Percentiles rank a stretch among this genome's conserved stretches.
phyloP scores from a whole-genome alignment of 2,797 vertebrate species.

The Channa striata region DNA sequence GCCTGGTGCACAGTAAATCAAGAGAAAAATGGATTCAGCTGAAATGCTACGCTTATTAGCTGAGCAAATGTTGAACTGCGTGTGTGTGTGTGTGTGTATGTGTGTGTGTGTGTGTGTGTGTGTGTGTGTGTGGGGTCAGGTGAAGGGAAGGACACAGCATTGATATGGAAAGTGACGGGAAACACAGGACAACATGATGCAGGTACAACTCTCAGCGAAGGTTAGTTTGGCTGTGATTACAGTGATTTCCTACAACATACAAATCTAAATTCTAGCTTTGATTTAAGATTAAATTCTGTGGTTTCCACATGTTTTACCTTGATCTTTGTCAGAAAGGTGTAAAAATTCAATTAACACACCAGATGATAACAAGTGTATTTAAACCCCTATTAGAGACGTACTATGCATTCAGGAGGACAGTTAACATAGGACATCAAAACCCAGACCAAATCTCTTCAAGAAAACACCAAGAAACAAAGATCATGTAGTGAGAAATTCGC shows the following conservation, averaged over 20 bases:
- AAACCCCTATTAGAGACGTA: too few relatives aligned
- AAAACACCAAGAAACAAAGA: background rate
- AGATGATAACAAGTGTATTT: too few relatives aligned
- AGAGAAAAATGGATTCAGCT: conserved; percentile 56
- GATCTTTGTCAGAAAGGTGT: too few relatives aligned
- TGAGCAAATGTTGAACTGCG: conserved; percentile 71
- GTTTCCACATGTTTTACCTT: background rate
- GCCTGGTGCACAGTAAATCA: conserved; percentile 63
- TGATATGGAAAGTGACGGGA: conserved; percentile 17
- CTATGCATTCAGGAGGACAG: too few relatives aligned
- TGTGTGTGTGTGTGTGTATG: conserved; percentile 6
- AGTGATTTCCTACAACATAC: too few relatives aligned
- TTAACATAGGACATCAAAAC: too few relatives aligned
- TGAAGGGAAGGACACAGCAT: conserved; percentile 57
- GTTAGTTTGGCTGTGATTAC: background rate
- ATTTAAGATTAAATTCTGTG: background rate
- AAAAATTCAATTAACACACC: too few relatives aligned
- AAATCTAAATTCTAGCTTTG: background rate
- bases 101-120: conserved; percentile 35
- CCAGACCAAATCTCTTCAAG: too few relatives aligned
- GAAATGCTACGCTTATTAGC: conserved; percentile 69
- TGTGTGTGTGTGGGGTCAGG: conserved; percentile 39
- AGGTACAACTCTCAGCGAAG: conserved; percentile 6
- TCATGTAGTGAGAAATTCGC: too few relatives aligned
- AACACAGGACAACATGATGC: conserved; percentile 9